These are phyloP conservation scores for Anabacerthia variegaticeps DNA, from an alignment of 2,797 vertebrate genomes.

Conservation along the genomic window DNA sequence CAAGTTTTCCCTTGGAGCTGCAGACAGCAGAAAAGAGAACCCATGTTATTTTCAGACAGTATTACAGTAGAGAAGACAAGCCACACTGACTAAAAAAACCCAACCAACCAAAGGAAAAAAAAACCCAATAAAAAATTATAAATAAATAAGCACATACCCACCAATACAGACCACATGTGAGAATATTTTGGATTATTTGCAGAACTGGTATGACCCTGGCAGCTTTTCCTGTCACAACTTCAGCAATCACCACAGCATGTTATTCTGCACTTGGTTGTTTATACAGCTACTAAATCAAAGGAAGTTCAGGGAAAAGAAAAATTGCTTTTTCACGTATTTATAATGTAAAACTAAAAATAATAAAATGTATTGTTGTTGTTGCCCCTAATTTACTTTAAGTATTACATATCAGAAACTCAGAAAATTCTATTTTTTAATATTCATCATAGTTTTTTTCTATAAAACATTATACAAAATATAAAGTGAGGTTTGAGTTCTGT, in stretches of 20 bases:
- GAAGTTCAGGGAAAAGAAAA: background rate
- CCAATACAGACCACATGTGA: background rate
- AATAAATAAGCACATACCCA: background rate
- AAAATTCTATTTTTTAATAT: background rate
- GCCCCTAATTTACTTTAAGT: fast-evolving
- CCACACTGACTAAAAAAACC: background rate
- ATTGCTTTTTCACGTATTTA: background rate
- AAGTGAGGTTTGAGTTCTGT: background rate
- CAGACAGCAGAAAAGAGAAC: background rate
- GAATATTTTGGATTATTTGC: background rate
- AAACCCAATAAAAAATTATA: background rate
- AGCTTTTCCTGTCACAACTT: background rate
- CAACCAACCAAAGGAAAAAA: too few relatives aligned
- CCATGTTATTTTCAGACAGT: background rate
- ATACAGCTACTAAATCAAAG: background rate
- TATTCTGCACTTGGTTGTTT: background rate
- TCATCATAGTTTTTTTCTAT: background rate
- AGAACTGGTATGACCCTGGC: background rate
- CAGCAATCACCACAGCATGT: background rate
- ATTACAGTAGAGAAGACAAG: background rate
- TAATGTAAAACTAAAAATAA: background rate
- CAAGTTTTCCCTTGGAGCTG: background rate
- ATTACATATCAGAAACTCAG: background rate
- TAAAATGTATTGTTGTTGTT: background rate
- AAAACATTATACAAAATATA: background rate